phyloP scores from a whole-genome alignment of 2,888 invertebrate species.

The Myopa tessellatipennis region DNA sequence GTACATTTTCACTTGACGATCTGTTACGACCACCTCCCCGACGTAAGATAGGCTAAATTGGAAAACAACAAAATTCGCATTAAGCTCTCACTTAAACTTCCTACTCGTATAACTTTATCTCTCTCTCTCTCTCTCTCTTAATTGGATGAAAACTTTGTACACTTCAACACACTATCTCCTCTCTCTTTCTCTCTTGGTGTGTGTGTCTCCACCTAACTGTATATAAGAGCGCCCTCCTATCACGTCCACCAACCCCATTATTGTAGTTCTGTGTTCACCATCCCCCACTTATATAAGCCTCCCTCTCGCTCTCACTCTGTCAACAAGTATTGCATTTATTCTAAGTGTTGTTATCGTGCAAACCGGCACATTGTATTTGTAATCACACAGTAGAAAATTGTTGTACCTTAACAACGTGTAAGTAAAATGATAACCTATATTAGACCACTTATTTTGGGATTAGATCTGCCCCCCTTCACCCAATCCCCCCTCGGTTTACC shows the following conservation, averaged over 20 bases:
- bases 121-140: slow-evolving; percentile 35
- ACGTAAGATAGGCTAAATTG: slow-evolving; percentile 75
- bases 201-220: slow-evolving; percentile 35
- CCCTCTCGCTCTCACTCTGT: neutral
- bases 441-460: no score
- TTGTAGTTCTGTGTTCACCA: slow-evolving; percentile 30
- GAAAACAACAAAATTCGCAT: slow-evolving; percentile 44
- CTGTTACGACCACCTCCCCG: slow-evolving; percentile 84
- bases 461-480: no score
- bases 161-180: slow-evolving; percentile 36
- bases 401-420: slow-evolving; percentile 2
- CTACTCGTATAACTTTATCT: slow-evolving; percentile 15
- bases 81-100: slow-evolving; percentile 21
- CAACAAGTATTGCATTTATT: neutral
- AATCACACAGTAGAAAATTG: slow-evolving; percentile 28
- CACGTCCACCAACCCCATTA: slow-evolving; percentile 2
- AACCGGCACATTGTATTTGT: neutral
- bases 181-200: slow-evolving; percentile 30
- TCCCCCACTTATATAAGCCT: neutral
- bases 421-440: neutral
- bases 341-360: slow-evolving; percentile 17
- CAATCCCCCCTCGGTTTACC: no score
- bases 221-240: neutral
- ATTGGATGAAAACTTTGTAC: slow-evolving; percentile 24
- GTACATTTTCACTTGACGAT: slow-evolving; percentile 90